phyloP scores from a whole-genome alignment of 1,140 invertebrate genomes.

The Pseudoatta argentina region DNA sequence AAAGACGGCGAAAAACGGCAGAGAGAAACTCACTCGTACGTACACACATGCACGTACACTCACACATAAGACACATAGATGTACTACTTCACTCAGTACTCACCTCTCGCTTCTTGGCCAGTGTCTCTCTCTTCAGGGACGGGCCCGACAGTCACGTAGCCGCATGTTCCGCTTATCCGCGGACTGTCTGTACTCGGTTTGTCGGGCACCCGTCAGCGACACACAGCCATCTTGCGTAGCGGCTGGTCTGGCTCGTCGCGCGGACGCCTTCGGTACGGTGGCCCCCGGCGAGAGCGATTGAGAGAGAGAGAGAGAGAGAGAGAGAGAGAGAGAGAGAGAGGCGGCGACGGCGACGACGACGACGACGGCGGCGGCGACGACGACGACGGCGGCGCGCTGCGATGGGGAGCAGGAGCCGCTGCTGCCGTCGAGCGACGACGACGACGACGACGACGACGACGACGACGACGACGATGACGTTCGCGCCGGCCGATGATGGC shows the following conservation, averaged over 20 bases:
- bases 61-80: neutral
- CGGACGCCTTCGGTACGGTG: constrained; percentile 76
- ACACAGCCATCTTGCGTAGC: constrained; percentile 81
- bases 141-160: constrained; percentile 77
- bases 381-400: too few relatives aligned
- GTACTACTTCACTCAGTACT: neutral
- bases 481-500: too few relatives aligned
- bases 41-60: neutral
- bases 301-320: constrained; percentile 37
- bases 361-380: neutral
- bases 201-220: constrained; percentile 76
- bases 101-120: constrained; percentile 81
- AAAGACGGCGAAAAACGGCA: neutral
- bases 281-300: constrained; percentile 70
- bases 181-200: constrained; percentile 71
- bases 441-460: too few relatives aligned
- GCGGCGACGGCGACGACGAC: neutral
- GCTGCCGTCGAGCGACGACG: too few relatives aligned
- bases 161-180: constrained; percentile 80
- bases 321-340: neutral
- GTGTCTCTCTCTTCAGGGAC: constrained; percentile 81
- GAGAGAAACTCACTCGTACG: constrained; percentile 30
- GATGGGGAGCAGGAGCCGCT: too few relatives aligned
- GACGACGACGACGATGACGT: too few relatives aligned
- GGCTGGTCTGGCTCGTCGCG: constrained; percentile 71